phyloP scores from a whole-genome alignment of 2,888 invertebrate species.

The Caenorhabditis drosophilae region DNA sequence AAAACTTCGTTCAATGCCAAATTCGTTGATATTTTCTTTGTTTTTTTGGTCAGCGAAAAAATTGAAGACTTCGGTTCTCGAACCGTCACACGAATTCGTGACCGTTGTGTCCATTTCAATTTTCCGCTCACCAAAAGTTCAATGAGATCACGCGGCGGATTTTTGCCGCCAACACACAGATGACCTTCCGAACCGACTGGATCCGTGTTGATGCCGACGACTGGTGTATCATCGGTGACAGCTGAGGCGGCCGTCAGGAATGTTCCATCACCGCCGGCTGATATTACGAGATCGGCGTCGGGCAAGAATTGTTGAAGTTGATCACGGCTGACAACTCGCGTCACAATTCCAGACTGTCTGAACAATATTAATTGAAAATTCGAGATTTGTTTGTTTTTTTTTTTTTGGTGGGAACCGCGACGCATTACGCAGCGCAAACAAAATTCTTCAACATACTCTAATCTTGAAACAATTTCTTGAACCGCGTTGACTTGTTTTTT shows the following conservation, averaged over 20 bases:
- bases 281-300: conserved; percentile 61
- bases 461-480: conserved; percentile 30
- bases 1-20: conserved; percentile 97
- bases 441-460: conserved; percentile 17
- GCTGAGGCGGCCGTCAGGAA: conserved; percentile 63
- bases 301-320: conserved; percentile 46
- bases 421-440: background rate
- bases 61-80: conserved; percentile 67
- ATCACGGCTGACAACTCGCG: conserved; percentile 40
- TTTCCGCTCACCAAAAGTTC: conserved; percentile 75
- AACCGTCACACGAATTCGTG: conserved; percentile 86
- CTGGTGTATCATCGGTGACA: conserved; percentile 56
- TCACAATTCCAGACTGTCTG: conserved; percentile 52
- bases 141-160: conserved; percentile 56
- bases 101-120: conserved; percentile 81
- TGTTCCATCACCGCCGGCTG: conserved; percentile 68
- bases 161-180: conserved; percentile 64
- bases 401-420: background rate
- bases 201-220: conserved; percentile 68
- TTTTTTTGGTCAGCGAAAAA: conserved; percentile 25
- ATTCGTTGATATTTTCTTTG: conserved; percentile 74
- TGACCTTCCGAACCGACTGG: conserved; percentile 67
- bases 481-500: conserved; percentile 45
- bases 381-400: background rate
- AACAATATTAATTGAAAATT: too few relatives aligned